A percentile compares a stretch with the other conserved stretches of the same genome.
These are phyloP conservation scores for Lydus trimaculatus DNA, from an alignment of 2,888 invertebrate genomes.

Conservation along the genomic window DNA sequence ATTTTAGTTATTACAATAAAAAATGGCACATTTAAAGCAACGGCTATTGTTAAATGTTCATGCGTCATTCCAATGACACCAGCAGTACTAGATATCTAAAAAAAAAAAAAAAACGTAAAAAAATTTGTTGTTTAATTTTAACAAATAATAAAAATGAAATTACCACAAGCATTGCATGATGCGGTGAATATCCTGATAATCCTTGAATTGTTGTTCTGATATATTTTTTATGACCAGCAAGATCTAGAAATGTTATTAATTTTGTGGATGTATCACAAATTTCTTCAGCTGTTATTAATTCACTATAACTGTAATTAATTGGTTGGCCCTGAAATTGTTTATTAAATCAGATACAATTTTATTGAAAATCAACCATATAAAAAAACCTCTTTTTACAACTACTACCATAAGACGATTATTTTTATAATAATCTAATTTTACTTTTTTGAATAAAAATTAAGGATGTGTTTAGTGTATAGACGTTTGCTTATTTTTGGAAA, in stretches of 20 bases:
- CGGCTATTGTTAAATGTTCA: constrained; percentile 87
- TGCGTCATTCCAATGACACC: constrained; percentile 85
- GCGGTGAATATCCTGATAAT: constrained; percentile 90
- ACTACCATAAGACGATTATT: too few relatives aligned
- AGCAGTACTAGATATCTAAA: constrained; percentile 79
- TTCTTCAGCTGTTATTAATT: constrained; percentile 90
- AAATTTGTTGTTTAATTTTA: background rate
- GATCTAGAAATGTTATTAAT: constrained; percentile 92
- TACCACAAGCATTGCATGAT: constrained; percentile 88
- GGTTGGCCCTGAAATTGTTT: constrained; percentile 71
- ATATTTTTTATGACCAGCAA: constrained; percentile 97
- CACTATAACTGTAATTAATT: constrained; percentile 87
- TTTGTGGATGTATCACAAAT: constrained; percentile 93
- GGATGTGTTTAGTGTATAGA: too few relatives aligned
- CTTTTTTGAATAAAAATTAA: too few relatives aligned
- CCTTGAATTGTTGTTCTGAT: constrained; percentile 95
- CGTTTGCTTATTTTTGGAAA: too few relatives aligned
- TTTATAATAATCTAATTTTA: too few relatives aligned
- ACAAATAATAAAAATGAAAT: constrained; percentile 37
- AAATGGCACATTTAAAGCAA: constrained; percentile 85
- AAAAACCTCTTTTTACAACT: background rate
- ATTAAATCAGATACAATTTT: constrained; percentile 11
- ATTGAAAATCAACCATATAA: background rate
- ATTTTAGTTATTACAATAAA: constrained; percentile 94
- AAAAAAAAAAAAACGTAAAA: constrained; percentile 25